Conservation (phyloP, 2,797 vertebrate genomes). For the Pelodytes ibericus region DNA sequence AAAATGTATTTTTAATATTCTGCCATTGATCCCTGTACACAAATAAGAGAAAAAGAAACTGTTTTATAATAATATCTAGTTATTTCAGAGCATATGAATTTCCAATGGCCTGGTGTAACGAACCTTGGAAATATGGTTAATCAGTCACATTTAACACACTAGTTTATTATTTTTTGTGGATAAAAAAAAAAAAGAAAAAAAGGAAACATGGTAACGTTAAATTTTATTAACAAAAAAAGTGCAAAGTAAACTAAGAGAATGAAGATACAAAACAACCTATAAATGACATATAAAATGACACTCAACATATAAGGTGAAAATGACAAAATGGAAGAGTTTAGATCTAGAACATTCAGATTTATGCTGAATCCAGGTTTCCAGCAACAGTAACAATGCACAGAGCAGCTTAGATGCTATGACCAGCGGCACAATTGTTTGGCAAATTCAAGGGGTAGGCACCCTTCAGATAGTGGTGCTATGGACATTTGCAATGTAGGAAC, state of each 20-base stretch:
- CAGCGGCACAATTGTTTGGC: conserved; percentile 61
- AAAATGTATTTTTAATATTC: too few species aligned
- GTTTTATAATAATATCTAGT: too few species aligned
- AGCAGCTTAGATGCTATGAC: conserved; percentile 47
- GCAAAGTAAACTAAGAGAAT: conserved; percentile 67
- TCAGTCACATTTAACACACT: too few species aligned
- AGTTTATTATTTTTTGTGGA: too few species aligned
- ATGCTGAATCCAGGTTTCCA: conserved; percentile 48
- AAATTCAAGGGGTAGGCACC: conserved; percentile 50
- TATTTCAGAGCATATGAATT: too few species aligned
- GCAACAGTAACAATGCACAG: conserved; percentile 54
- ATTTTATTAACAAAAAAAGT: conserved; percentile 79
- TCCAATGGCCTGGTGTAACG: too few species aligned
- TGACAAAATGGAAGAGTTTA: conserved; percentile 46
- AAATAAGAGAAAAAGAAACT: too few species aligned
- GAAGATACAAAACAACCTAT: conserved; percentile 58
- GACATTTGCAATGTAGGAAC: neutral
- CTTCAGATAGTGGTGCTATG: conserved; percentile 11
- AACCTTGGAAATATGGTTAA: too few species aligned
- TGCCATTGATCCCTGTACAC: too few species aligned
- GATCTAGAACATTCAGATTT: conserved; percentile 3
- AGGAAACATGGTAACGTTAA: conserved; percentile 57
- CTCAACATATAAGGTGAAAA: conserved; percentile 46
- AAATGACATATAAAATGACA: conserved; percentile 59
- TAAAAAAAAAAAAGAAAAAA: neutral